A percentile compares a stretch with the other conserved stretches of the same genome.
Conservation (phyloP, 2,888 invertebrate genomes). For the Troides aeacus region DNA sequence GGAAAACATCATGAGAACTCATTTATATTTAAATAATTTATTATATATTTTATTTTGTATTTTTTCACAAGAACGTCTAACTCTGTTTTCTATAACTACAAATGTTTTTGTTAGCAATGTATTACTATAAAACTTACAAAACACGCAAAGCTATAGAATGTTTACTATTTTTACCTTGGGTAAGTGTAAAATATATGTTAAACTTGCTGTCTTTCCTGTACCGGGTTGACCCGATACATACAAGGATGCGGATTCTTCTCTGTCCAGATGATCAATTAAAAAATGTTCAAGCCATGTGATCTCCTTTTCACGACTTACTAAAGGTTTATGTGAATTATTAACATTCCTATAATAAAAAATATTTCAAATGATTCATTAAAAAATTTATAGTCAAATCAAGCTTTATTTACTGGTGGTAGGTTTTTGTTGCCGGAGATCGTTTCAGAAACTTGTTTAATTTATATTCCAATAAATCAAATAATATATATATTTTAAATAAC, state of each 20-base stretch:
- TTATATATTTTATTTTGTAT: too few relatives aligned
- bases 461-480: too few relatives aligned
- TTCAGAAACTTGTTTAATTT: too few relatives aligned
- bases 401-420: neutral
- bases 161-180: constrained; percentile 73
- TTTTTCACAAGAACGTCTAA: too few relatives aligned
- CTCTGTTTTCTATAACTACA: too few relatives aligned
- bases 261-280: constrained; percentile 82
- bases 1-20: neutral
- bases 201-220: constrained; percentile 96
- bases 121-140: too few relatives aligned
- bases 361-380: neutral
- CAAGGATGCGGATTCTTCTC: constrained; percentile 86
- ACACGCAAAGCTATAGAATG: neutral
- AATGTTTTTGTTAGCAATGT: too few relatives aligned
- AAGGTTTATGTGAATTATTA: constrained; percentile 43
- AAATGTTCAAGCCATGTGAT: constrained; percentile 84
- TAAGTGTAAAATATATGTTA: constrained; percentile 86
- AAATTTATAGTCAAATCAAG: neutral
- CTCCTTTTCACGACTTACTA: constrained; percentile 91
- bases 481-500: too few relatives aligned
- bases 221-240: constrained; percentile 99
- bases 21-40: too few relatives aligned
- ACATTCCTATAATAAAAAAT: constrained; percentile 32
- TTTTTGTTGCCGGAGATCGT: too few relatives aligned